phyloP scores from a whole-genome alignment of 2,888 invertebrate species.

The Apamea sordens region DNA sequence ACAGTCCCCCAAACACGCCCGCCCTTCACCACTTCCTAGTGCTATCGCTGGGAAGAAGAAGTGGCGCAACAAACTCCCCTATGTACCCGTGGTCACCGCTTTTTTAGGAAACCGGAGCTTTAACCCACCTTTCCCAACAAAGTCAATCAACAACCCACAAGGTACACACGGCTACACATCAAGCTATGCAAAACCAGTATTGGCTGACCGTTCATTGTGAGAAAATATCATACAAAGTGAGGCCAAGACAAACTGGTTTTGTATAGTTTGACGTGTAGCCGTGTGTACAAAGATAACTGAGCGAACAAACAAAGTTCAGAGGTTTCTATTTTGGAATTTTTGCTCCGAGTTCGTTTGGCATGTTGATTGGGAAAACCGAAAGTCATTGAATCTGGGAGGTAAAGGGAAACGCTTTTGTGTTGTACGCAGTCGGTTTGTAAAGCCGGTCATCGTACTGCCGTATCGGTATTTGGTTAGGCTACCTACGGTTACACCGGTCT shows the following conservation, averaged over 20 bases:
- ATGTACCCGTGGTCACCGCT: background rate
- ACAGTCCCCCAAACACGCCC: too few relatives aligned
- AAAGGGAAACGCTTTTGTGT: slow-evolving; percentile 38
- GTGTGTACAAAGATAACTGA: slow-evolving; percentile 33
- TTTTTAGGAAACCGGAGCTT: background rate
- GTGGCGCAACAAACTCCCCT: too few relatives aligned
- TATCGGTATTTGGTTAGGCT: slow-evolving; percentile 4
- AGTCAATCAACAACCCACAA: background rate
- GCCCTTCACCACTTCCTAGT: too few relatives aligned
- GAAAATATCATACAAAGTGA: too few relatives aligned
- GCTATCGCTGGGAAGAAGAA: too few relatives aligned
- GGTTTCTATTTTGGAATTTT: slow-evolving; percentile 31
- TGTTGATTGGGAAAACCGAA: slow-evolving; percentile 43
- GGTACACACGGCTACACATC: too few relatives aligned
- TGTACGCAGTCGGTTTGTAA: slow-evolving; percentile 7
- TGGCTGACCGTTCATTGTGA: too few relatives aligned
- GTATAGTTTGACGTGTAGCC: too few relatives aligned
- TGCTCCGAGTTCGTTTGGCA: slow-evolving; percentile 34
- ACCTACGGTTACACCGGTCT: background rate
- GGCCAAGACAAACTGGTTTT: too few relatives aligned
- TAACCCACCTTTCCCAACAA: background rate
- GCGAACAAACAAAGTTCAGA: slow-evolving; percentile 17
- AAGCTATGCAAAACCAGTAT: too few relatives aligned
- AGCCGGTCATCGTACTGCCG: slow-evolving; percentile 11
- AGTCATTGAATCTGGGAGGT: slow-evolving; percentile 25